Evolutionary conservation across 2,797 vertebrate species (phyloP), one percentile per base, ranked within the genome.

Genomic region (Huso huso): DNA sequence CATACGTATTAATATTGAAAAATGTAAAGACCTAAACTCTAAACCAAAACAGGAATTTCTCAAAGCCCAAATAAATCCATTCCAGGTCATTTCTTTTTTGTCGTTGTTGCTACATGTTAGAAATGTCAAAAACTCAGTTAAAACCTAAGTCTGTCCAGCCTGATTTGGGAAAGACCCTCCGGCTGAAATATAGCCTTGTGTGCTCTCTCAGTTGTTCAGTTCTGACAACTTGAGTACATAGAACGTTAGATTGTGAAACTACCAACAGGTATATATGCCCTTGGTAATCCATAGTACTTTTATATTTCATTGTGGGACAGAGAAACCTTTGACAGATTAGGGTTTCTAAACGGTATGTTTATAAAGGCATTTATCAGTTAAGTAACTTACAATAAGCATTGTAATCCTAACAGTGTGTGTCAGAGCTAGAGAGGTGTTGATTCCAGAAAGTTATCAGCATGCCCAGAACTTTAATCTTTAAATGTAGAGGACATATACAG

Each of bases 381-480:
- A 58, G 55, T 58, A n/a, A 58, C 13, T 58, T 58, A 58, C 6
- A 58, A 58, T 58, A 58, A 58, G 55, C 55, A 10, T 58, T 58
- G 11, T 58, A 58, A 58, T 58, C 55, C 55, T 58, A n/a, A 58
- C 55, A 58, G 55, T 5, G 55, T 58, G 55, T 58, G 55, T 10
- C 11, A 58, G 55, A 58, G 55, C 11, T 12, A 58, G 11, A n/a
- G 55, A 58, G 55, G 11, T 12, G 11, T n/a, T 57, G 55, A 58
- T 58, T 58, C 9, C 55, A 58, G 55, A 58, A 18, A 18, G 18
- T 18, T 18, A 18, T 18, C 18, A 18, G 18, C 1, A 18, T 18
- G 18, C 18, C 18, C 18, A 18, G 18, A 18, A 18, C 18, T 18
- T 18, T 18, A 18, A 18, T 18, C 18, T 18, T 18, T 18, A 18